Percentiles rank a stretch among this genome's conserved stretches.
Conservation (phyloP, 2,888 invertebrate species). For the Phalera bucephala region DNA sequence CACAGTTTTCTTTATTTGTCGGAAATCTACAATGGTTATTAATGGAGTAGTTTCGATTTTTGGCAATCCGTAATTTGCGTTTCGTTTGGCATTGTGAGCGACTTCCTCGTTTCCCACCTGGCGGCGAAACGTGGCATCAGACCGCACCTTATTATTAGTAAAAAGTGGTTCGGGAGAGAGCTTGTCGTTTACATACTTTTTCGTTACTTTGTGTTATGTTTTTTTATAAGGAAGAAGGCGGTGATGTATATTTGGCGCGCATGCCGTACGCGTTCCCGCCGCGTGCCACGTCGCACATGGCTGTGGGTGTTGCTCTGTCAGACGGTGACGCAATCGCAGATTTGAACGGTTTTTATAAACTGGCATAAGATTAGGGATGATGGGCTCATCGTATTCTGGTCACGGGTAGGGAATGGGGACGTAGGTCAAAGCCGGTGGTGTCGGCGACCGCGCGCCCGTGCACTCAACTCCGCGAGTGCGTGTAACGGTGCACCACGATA, state of each 20-base stretch:
- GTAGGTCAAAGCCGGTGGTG: conserved; percentile 54
- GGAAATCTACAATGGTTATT: conserved; percentile 32
- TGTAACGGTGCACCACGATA: conserved; percentile 68
- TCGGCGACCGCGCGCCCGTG: conserved; percentile 77
- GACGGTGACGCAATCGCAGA: conserved; percentile 13
- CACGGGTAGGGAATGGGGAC: conserved; percentile 31
- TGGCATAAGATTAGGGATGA: conserved; percentile 7
- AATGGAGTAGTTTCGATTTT: conserved; percentile 54
- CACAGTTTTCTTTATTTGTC: conserved; percentile 32
- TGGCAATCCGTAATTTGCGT: conserved; percentile 60
- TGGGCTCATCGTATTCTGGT: conserved; percentile 12
- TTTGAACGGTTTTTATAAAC: conserved; percentile 3
- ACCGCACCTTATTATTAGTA: conserved; percentile 66
- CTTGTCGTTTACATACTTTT: conserved; percentile 59
- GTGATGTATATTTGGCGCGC: conserved; percentile 18
- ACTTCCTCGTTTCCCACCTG: conserved; percentile 74
- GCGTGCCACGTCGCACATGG: conserved; percentile 40
- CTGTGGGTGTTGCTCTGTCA: conserved; percentile 5
- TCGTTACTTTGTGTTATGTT: conserved; percentile 52
- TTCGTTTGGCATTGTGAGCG: conserved; percentile 46
- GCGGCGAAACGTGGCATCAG: conserved; percentile 61
- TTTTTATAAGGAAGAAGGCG: conserved; percentile 44
- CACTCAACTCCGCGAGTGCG: conserved; percentile 74
- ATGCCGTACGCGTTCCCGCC: conserved; percentile 46
- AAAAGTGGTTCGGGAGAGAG: conserved; percentile 59